Evolutionary conservation across 2,797 vertebrate genomes (phyloP).

Genomic region (Poeciliopsis gracilis): DNA sequence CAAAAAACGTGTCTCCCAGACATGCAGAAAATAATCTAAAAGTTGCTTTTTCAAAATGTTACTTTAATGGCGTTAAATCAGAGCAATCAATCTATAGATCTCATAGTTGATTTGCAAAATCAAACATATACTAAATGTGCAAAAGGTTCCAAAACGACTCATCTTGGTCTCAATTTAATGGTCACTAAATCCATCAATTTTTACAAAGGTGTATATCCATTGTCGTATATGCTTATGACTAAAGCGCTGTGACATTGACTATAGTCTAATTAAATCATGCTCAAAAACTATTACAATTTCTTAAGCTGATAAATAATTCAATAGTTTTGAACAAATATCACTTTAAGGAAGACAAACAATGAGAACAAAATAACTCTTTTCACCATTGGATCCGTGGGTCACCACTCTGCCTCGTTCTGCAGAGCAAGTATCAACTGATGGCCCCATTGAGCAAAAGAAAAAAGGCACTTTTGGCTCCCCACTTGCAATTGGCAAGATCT

Average conservation of each 20-base stretch:
- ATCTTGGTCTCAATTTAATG: not conserved
- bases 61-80: not conserved
- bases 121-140: not conserved
- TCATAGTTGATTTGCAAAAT: not conserved
- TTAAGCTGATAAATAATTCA: conserved; percentile 26
- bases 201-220: not conserved
- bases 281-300: not conserved
- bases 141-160: not conserved
- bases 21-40: not conserved
- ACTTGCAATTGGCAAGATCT: conserved; percentile 74
- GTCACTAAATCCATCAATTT: not conserved
- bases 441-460: conserved; percentile 71
- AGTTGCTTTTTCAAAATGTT: not conserved
- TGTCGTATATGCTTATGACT: too few species aligned
- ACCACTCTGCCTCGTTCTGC: conserved; percentile 56
- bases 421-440: conserved; percentile 71
- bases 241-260: not conserved
- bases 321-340: conserved; percentile 30
- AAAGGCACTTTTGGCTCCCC: conserved; percentile 70
- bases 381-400: conserved; percentile 58
- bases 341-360: conserved; percentile 45
- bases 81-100: not conserved
- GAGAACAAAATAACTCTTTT: conserved; percentile 68
- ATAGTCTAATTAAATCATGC: not conserved
- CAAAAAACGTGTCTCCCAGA: not conserved